Percentiles rank a stretch among this genome's conserved stretches.
phyloP scores from a whole-genome alignment of 2,888 invertebrate species.

The Drosophila differens region DNA sequence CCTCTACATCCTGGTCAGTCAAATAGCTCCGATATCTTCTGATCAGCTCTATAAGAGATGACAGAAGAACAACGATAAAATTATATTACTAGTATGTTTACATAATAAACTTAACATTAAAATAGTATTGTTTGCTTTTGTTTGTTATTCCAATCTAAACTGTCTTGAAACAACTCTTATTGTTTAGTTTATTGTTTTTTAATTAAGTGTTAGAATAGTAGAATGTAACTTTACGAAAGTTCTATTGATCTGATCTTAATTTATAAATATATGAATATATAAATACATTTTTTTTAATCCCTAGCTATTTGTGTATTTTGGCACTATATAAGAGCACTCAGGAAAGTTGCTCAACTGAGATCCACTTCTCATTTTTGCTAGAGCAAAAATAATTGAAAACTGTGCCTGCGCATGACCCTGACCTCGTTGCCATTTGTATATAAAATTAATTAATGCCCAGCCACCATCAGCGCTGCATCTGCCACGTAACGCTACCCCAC shows the following conservation, averaged over 20 bases:
- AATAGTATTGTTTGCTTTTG: not conserved
- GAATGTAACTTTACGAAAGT: not conserved
- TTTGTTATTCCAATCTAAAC: not conserved
- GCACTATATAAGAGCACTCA: not conserved
- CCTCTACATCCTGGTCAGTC: slow-evolving; percentile 95
- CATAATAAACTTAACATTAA: not conserved
- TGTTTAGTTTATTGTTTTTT: not conserved
- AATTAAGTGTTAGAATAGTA: not conserved
- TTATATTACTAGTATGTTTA: not conserved
- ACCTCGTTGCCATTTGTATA: slow-evolving; percentile 60
- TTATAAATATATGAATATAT: not conserved
- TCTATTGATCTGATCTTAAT: not conserved
- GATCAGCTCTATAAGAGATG: slow-evolving; percentile 89
- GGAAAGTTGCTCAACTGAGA: not conserved
- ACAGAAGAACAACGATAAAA: not conserved
- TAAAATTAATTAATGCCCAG: slow-evolving; percentile 67
- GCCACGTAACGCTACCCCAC: not conserved
- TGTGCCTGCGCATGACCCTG: slow-evolving; percentile 56
- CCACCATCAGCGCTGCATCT: not conserved
- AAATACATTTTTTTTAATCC: not conserved
- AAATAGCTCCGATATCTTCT: slow-evolving; percentile 93
- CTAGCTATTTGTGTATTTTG: not conserved
- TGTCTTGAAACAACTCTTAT: not conserved
- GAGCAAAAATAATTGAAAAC: slow-evolving; percentile 54
- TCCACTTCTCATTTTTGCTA: slow-evolving; percentile 10